Base-by-base conservation (phyloP, 2,797 vertebrate genomes). In the Silurus aristotelis region DNA sequence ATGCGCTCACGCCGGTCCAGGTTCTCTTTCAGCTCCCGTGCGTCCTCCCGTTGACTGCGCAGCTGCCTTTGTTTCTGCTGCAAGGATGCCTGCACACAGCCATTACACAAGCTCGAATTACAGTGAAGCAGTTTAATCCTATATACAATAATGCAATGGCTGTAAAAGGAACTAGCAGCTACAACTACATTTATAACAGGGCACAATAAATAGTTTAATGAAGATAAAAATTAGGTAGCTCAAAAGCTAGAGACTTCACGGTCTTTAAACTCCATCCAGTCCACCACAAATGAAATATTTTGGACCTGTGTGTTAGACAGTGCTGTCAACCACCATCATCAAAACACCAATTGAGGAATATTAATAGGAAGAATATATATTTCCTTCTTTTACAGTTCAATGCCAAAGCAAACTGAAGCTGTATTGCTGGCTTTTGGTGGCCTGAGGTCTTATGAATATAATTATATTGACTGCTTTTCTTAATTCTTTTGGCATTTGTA, bases 21-120 rank as follows among this genome's bases (percentile, higher is more conserved):
- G 92, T 99, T 99, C 90, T 99, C 97, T 94, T 99, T 99, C 82
- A 99, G 95, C 88, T 99, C 98, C 8, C 95, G 91, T 19, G 98
- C 98, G 0, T 99, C 98, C 86, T 99, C 96, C 0, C 97, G 97
- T 92, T 99, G 98, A 80, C 95, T 92, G 6, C 96, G 95, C 88
- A 99, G 95, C 92, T 96, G 92, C 66, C 94, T 96, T 77, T 94
- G 95, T 89, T 99, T 99, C 93, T 97, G 95, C 0, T 91, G 94
- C 85, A 99, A 95, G 0, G 95, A 96, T 10, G 94, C 96, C 98
- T 99, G 93, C 68, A 70, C 70, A 48, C 25, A 46, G 14, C n/a
- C 20, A 73, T 15, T 38, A 31, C 25, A 77, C 75, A 38, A 56
- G 52, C 3, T 19, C 55, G 19, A 31, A 31, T 77, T 58, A 58